Percentiles rank a stretch among this genome's conserved stretches.
These are phyloP conservation scores for Diadegma fenestrale DNA, from an alignment of 2,888 invertebrate species.

Conservation along the genomic window DNA sequence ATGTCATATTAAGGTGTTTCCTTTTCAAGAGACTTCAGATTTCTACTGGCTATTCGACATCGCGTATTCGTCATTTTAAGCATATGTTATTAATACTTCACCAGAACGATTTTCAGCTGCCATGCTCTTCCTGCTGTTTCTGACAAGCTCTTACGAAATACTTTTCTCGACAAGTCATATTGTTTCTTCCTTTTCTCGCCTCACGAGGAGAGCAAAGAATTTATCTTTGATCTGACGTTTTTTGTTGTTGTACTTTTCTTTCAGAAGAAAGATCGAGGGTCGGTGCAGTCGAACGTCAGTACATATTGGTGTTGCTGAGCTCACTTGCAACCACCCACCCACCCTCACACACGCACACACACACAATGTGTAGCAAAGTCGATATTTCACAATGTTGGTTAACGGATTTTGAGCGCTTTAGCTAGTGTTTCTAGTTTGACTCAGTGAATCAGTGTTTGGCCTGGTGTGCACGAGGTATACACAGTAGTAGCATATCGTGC, in stretches of 20 bases:
- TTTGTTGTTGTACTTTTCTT: not conserved
- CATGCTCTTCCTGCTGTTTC: not conserved
- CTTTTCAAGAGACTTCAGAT: too few relatives aligned
- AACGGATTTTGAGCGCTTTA: conserved; percentile 5
- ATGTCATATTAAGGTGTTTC: too few relatives aligned
- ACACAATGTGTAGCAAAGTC: not conserved
- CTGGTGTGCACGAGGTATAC: conserved; percentile 1
- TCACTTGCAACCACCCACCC: too few relatives aligned
- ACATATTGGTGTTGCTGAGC: conserved; percentile 3
- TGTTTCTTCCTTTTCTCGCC: too few relatives aligned
- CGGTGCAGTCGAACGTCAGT: conserved; percentile 15
- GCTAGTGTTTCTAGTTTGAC: not conserved
- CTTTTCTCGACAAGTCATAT: not conserved
- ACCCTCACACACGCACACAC: not conserved
- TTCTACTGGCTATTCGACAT: not conserved
- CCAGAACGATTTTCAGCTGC: not conserved
- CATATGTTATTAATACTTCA: not conserved
- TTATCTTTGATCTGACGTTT: not conserved
- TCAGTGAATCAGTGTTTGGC: conserved; percentile 15
- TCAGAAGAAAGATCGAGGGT: not conserved
- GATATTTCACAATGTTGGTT: conserved; percentile 5
- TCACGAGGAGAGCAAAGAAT: not conserved
- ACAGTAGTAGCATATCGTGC: conserved; percentile 24
- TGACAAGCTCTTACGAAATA: not conserved
- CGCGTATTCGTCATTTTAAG: not conserved